Percentiles rank a stretch among this genome's conserved stretches.
Conservation (phyloP, 2,113 vertebrate species). For the Drymodes brunneopygia region DNA sequence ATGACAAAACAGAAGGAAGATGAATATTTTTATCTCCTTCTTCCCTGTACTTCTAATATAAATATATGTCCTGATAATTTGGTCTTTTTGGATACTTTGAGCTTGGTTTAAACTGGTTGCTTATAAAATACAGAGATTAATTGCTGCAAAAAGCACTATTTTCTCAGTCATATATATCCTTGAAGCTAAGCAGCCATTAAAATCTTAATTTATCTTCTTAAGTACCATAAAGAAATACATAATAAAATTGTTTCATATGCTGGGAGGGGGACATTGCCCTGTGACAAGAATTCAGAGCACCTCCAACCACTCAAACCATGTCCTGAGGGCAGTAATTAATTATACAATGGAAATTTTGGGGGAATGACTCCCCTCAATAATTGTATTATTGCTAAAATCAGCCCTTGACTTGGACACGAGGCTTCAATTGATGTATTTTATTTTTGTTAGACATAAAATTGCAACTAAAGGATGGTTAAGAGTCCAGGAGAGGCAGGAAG, state of each 20-base stretch:
- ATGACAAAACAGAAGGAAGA: not conserved
- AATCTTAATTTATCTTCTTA: not conserved
- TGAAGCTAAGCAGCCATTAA: not conserved
- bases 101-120: not conserved
- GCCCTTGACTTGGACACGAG: not conserved
- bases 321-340: not conserved
- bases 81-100: not conserved
- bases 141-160: not conserved
- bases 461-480: accelerated
- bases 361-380: not conserved
- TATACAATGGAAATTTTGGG: not conserved
- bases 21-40: not conserved
- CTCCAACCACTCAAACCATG: not conserved
- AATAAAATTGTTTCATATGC: not conserved
- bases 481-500: too few relatives aligned
- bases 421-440: not conserved
- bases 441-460: not conserved
- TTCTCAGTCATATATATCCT: not conserved
- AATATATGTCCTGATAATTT: not conserved
- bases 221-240: not conserved
- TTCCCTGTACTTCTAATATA: not conserved
- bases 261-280: not conserved
- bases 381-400: not conserved
- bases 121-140: not conserved
- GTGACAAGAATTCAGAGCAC: not conserved